phyloP scores from a whole-genome alignment of 2,113 vertebrate species.

The pig (Sus scrofa) region T2T-Sscrofa CM000826.6:25887001-25887500 shows the following conservation, averaged over 20 bases:
- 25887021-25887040: not conserved
- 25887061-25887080: not conserved
- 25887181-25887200: not conserved
- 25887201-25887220: not conserved
- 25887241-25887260: conserved; percentile 63
- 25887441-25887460: conserved; percentile 88
- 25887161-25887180: conserved; percentile 68
- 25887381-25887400: conserved; percentile 81
- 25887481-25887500: conserved; percentile 86
- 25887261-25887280: conserved; percentile 64
- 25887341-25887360: conserved; percentile 79
- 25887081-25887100: not conserved
- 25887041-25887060: too few relatives aligned
- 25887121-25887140: not conserved
- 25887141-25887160: conserved; percentile 14
- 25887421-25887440: conserved; percentile 87
- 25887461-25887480: conserved; percentile 85
- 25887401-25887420: conserved; percentile 69
- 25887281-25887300: conserved; percentile 59
- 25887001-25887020: not conserved
- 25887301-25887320: conserved; percentile 61
- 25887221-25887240: conserved; percentile 67
- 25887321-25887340: conserved; percentile 73
- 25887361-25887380: conserved; percentile 71
- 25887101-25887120: not conserved